Conservation (phyloP, 23 tunicate species). For the Pegea sp. region DNA sequence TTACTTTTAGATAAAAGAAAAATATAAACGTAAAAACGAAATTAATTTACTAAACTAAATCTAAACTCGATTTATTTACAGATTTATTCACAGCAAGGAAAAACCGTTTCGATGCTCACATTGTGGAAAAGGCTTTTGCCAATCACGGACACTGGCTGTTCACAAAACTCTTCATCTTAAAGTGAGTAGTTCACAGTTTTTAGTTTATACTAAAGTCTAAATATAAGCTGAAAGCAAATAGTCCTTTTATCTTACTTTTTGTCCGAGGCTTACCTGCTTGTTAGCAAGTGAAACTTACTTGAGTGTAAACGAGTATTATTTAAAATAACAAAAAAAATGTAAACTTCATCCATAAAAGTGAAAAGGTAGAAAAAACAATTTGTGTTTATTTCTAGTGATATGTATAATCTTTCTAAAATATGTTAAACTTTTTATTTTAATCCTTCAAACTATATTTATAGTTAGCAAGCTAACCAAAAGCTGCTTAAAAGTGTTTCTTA, state of each 20-base stretch:
- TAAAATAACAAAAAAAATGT: neutral
- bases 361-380: neutral
- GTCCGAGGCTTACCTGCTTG: too few relatives aligned
- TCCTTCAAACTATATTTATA: too few relatives aligned
- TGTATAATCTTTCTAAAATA: too few relatives aligned
- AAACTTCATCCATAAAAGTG: too few relatives aligned
- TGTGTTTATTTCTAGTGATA: too few relatives aligned
- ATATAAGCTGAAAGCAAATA: too few relatives aligned
- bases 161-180: conserved; percentile 64
- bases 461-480: too few relatives aligned
- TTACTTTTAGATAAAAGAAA: too few relatives aligned
- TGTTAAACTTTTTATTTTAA: too few relatives aligned
- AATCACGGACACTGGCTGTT: conserved; percentile 70
- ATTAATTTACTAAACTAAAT: neutral
- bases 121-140: conserved; percentile 92
- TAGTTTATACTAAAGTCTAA: neutral
- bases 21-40: neutral
- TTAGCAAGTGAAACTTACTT: too few relatives aligned
- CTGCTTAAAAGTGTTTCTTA: too few relatives aligned
- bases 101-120: conserved; percentile 66
- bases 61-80: conserved; percentile 6
- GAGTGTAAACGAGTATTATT: conserved; percentile 1
- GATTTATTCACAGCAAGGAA: conserved; percentile 84
- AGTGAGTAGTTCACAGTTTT: neutral
- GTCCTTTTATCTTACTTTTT: too few relatives aligned